phyloP scores from a whole-genome alignment of 1,140 invertebrate genomes.

The Mylabris phalerata region DNA sequence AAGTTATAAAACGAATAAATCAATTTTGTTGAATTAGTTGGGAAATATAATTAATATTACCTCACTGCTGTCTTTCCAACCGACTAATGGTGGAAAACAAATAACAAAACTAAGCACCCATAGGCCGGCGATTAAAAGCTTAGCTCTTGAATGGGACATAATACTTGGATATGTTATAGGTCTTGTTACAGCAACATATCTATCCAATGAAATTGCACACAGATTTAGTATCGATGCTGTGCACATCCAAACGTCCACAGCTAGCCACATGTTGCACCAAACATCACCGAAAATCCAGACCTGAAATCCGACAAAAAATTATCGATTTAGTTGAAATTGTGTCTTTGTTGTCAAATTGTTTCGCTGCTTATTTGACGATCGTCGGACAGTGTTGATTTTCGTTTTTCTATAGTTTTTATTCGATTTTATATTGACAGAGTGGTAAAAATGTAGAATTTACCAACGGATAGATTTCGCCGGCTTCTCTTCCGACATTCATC shows the following conservation, averaged over 20 bases:
- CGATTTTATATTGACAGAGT: too few relatives aligned
- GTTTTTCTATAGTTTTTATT: too few relatives aligned
- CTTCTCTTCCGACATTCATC: too few relatives aligned
- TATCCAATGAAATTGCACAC: constrained; percentile 84
- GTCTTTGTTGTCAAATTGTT: too few relatives aligned
- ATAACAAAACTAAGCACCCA: constrained; percentile 96
- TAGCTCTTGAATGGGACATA: constrained; percentile 84
- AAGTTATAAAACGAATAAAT: not conserved
- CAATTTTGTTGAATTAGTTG: not conserved
- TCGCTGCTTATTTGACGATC: too few relatives aligned
- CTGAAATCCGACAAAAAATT: constrained; percentile 43
- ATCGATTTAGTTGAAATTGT: too few relatives aligned
- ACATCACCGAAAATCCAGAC: constrained; percentile 89
- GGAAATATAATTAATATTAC: constrained; percentile 34
- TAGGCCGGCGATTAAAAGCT: constrained; percentile 78
- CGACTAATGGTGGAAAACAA: constrained; percentile 92
- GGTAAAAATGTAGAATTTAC: too few relatives aligned
- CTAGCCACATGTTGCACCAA: constrained; percentile 89
- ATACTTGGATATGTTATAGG: constrained; percentile 89
- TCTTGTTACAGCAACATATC: constrained; percentile 90
- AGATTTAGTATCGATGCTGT: constrained; percentile 93
- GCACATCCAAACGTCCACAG: constrained; percentile 94
- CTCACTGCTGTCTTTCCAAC: constrained; percentile 79
- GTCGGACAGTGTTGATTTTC: too few relatives aligned
- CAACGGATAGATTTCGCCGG: too few relatives aligned